A percentile compares a stretch with the other conserved stretches of the same genome.
Evolutionary conservation across 2,113 vertebrate species (phyloP).

Genomic region (Myotis davidii): DNA sequence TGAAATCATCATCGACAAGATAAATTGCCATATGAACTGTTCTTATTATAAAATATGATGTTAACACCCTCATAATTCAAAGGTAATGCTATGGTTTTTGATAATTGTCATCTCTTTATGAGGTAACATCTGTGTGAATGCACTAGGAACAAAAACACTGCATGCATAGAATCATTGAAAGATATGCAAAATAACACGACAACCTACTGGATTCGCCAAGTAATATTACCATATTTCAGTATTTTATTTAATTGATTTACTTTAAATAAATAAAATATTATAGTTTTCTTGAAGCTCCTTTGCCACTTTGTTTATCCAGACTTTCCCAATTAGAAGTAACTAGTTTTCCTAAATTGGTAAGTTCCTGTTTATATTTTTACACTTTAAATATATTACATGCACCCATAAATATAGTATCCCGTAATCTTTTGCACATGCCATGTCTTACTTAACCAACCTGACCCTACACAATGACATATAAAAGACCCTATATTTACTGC

Average conservation of each 20-base stretch:
- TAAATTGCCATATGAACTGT: slow-evolving; percentile 13
- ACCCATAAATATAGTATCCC: neutral
- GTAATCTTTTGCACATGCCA: neutral
- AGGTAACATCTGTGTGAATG: neutral
- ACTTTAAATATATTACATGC: neutral
- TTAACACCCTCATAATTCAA: slow-evolving; percentile 9
- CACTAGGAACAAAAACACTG: neutral
- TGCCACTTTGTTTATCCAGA: neutral
- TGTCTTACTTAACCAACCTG: neutral
- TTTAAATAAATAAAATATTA: neutral
- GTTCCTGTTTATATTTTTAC: neutral
- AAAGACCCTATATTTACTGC: neutral
- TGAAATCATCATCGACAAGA: neutral
- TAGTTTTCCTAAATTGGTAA: neutral
- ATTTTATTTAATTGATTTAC: neutral
- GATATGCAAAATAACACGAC: neutral
- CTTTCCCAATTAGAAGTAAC: neutral
- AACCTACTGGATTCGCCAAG: neutral
- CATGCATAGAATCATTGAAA: neutral
- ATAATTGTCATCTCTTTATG: neutral
- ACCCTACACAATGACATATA: neutral
- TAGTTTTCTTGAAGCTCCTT: neutral
- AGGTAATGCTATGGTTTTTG: neutral
- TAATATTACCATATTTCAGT: neutral
- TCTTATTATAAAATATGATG: neutral